Evolutionary conservation across 2,113 vertebrate species (phyloP).

Genomic region (Ceyx cyanopectus): DNA sequence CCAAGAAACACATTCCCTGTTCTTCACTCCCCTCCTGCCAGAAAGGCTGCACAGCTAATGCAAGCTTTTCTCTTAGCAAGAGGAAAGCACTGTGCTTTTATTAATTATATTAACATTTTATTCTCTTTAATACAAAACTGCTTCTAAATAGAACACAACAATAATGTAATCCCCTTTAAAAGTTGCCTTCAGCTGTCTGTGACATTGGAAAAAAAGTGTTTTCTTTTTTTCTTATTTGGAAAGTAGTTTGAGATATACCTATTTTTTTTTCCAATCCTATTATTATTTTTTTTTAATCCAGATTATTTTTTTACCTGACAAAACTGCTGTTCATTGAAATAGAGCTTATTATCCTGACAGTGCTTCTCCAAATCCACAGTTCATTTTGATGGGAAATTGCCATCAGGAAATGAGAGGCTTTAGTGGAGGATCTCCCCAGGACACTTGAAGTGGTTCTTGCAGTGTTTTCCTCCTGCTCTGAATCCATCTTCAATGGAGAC

Average conservation of each 20-base stretch:
- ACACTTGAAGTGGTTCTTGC: neutral
- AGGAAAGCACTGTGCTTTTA: too few species aligned
- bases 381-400: neutral
- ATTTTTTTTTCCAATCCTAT: neutral
- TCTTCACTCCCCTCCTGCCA: neutral
- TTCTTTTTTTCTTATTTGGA: neutral
- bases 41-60: neutral
- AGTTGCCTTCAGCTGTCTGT: neutral
- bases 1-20: neutral
- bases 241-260: neutral
- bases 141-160: neutral
- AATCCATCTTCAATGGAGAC: neutral
- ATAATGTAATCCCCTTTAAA: neutral
- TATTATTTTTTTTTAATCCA: neutral
- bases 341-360: conserved; percentile 2
- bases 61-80: too few species aligned
- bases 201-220: neutral
- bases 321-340: neutral
- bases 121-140: neutral
- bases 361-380: neutral
- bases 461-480: neutral
- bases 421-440: neutral
- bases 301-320: neutral
- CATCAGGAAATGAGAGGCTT: neutral
- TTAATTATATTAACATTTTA: too few species aligned